Evolutionary conservation across 1,140 invertebrate genomes (phyloP), one percentile per base, ranked within the genome.

Genomic region (Drosophila cardini): DNA sequence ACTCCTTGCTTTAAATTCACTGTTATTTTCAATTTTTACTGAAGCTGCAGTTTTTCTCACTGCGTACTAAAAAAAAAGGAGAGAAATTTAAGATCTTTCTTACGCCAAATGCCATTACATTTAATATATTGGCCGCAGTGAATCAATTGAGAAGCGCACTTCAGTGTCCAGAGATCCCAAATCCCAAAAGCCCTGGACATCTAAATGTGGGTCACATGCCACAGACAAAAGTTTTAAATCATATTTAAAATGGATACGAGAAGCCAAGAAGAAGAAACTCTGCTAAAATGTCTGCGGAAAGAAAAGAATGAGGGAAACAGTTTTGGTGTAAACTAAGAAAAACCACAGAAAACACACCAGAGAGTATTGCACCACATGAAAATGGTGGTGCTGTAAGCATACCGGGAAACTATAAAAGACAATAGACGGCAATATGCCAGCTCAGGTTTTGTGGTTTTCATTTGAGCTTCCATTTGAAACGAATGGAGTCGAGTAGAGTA

Each of bases 401-500:
- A 87, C 84, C 84, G 83, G 83, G 83, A 87, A 87, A 89, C 83
- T 87, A 87, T 87, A 87, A 87, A 87, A 87, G 83, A 87, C 83
- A 87, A 87, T 87, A 87, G 83, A 42, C 40, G 84, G 84, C 83
- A 89, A 87, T 89, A 89, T 89, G 83, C 79, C 83, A 89, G 84
- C 83, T 83, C 83, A 80, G 83, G 76, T 80, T 87, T 89, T 87
- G 83, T 89, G 83, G 83, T 87, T 89, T 82, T 84, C 76, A 76
- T 72, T 77, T 74, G 62, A 65, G 46, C 61, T 65, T 40, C 38
- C 32, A 21, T 15, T 38, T 16, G n/a, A 53, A 32, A 38, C 53
- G 56, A 78, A 57, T 65, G 40, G 32, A 55, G 56, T 13, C n/a
- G n/a, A 3, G 4, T 4, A 3, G 53, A 18, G 36, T 26, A n/a